Percentiles rank a stretch among this genome's conserved stretches.
These are phyloP conservation scores for Serripes groenlandicus DNA, from an alignment of 2,888 invertebrate species.

Conservation along the genomic window DNA sequence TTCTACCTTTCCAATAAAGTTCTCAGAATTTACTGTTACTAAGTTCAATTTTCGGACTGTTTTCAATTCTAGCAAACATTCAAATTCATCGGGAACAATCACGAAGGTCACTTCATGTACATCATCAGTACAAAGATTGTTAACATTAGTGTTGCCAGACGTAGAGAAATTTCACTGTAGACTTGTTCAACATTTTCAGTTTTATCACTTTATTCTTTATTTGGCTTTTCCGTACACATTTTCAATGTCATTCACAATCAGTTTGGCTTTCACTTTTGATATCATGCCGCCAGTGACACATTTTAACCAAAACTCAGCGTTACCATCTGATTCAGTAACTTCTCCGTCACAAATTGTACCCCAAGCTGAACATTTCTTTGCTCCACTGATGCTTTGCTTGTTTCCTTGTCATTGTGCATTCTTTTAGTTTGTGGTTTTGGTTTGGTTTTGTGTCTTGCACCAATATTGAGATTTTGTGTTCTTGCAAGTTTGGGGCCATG, in stretches of 20 bases:
- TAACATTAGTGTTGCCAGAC: background rate
- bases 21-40: constrained; percentile 19
- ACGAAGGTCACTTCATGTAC: constrained; percentile 21
- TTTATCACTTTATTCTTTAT: background rate
- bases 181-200: background rate
- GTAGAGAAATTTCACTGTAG: background rate
- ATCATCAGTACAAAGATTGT: background rate
- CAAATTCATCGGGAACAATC: constrained; percentile 22
- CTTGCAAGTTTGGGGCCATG: too few relatives aligned
- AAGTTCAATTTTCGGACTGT: constrained; percentile 24
- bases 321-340: background rate
- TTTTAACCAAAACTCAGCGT: background rate
- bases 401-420: background rate
- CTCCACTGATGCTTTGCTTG: background rate
- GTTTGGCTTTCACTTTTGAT: background rate
- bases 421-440: background rate
- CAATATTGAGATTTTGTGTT: too few relatives aligned
- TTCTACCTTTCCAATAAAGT: constrained; percentile 13
- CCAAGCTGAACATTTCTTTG: background rate
- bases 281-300: background rate
- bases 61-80: constrained; percentile 25
- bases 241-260: background rate
- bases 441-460: background rate
- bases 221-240: background rate
- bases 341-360: background rate